Base-by-base conservation (phyloP, 92 coral and sea anemone species). In the Zoanthus solanderi region DNA sequence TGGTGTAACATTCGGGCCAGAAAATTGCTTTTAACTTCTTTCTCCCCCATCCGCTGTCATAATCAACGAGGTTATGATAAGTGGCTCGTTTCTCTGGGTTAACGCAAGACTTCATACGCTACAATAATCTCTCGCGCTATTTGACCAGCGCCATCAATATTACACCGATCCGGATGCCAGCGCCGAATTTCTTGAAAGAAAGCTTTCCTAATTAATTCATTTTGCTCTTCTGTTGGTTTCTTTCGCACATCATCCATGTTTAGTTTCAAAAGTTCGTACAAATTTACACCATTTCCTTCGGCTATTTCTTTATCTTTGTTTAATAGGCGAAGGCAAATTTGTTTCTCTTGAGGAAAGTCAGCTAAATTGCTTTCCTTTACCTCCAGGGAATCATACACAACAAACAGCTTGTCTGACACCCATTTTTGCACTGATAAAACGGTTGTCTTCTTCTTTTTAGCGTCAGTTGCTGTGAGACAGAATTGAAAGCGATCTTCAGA, bases 101-200 rank as follows among this genome's bases (percentile, higher is more conserved):
- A 23, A 3, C 37, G 60, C 47, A 91, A 34, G 47, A 84, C 23
- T 0, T 78, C 87, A 37, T 85, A 88, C 10, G 94, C 94, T 46
- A 23, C 56, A 29, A 88, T 89, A 18, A 91, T 66, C 48, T 91
- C 87, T 6, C 66, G 32, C 9, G 87, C 90, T 15, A 84, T 56
- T 54, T 89, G 89, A 23, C 75, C 88, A 14, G 75, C 94, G 1
- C 23, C 7, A 18, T 32, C 72, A n/a, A 45, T 57, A 30, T 90
- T 72, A 17, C 63, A 75, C 14, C 53, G 82, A 71, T 92, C 94
- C 9, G 94, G 92, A 61, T 89, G 94, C 92, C 94, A 92, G 71
- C 82, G 88, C 12, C 65, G 87, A 67, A 89, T 75, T 68, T 89
- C 72, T 85, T 17, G 57, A 31, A 2, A 82, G 52, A 37, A 92